These are phyloP conservation scores for Anagyrus pseudococci DNA, from an alignment of 2,888 invertebrate genomes.

Conservation along the genomic window DNA sequence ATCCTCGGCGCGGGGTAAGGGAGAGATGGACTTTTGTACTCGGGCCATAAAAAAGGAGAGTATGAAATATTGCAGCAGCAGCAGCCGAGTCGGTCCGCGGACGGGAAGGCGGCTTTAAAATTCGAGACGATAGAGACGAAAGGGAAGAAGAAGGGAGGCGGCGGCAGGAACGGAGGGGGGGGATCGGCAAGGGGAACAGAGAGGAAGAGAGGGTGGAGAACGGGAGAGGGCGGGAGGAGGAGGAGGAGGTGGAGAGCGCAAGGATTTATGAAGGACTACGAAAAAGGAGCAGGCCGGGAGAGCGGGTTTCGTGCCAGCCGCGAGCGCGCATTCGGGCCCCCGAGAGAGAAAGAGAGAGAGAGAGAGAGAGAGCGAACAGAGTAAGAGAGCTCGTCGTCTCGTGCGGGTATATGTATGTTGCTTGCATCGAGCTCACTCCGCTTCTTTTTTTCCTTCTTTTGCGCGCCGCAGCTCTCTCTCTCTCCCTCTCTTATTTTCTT, in stretches of 20 bases:
- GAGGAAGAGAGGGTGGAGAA: conserved; percentile 20
- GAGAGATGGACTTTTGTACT: too few relatives aligned
- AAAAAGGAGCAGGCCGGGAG: conserved; percentile 42
- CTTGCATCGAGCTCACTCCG: conserved; percentile 36
- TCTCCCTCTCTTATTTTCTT: conserved; percentile 8
- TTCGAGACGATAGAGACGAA: conserved; percentile 29
- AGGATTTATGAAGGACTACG: conserved; percentile 57
- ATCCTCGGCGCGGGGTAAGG: too few relatives aligned
- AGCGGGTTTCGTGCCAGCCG: conserved; percentile 3
- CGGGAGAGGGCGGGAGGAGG: conserved; percentile 21
- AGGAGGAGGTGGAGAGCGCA: conserved; percentile 30
- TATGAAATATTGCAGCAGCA: conserved; percentile 10
- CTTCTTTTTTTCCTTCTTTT: conserved; percentile 20
- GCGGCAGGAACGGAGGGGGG: conserved; percentile 16
- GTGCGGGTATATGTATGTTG: conserved; percentile 8
- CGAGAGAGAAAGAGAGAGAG: too few relatives aligned
- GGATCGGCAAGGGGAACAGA: too few relatives aligned
- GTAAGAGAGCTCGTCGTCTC: too few relatives aligned
- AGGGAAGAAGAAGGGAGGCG: conserved; percentile 16
- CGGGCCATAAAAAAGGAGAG: too few relatives aligned
- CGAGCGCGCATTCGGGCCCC: neutral
- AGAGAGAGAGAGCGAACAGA: neutral
- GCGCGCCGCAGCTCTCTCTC: too few relatives aligned
- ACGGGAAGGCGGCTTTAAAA: conserved; percentile 27
- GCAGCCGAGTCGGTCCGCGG: conserved; percentile 1